Evolutionary conservation across 2,797 vertebrate species (phyloP).

Genomic region (Intellagama lesueurii): DNA sequence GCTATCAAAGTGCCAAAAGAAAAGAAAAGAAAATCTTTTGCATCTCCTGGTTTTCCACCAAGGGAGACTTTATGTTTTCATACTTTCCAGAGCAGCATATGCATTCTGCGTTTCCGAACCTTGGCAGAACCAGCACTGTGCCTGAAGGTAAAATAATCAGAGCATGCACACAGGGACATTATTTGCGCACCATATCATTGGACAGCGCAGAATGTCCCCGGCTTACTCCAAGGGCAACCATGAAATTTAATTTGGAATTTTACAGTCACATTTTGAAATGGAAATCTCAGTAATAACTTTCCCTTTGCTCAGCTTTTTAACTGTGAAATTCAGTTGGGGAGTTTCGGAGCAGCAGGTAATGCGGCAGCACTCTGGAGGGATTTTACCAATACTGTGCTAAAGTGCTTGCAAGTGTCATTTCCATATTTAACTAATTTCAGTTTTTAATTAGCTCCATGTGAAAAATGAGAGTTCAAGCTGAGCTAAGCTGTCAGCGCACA

Average conservation of each 20-base stretch:
- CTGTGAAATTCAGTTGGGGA: constrained; percentile 85
- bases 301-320: constrained; percentile 85
- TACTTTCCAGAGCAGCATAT: constrained; percentile 51
- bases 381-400: constrained; percentile 86
- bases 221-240: constrained; percentile 78
- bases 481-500: constrained; percentile 85
- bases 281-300: constrained; percentile 83
- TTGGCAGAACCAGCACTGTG: constrained; percentile 63
- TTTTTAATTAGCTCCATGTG: constrained; percentile 89
- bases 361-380: constrained; percentile 82
- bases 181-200: constrained; percentile 65
- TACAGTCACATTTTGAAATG: constrained; percentile 80
- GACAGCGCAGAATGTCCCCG: constrained; percentile 66
- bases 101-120: constrained; percentile 48
- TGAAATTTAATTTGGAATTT: constrained; percentile 86
- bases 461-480: constrained; percentile 87
- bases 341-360: constrained; percentile 85
- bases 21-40: constrained; percentile 26
- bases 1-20: constrained; percentile 52
- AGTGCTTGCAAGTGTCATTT: constrained; percentile 87
- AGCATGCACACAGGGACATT: constrained; percentile 49
- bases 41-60: constrained; percentile 27
- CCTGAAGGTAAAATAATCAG: constrained; percentile 76
- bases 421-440: constrained; percentile 90
- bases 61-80: constrained; percentile 44